Percentiles rank a stretch among this genome's conserved stretches.
These are phyloP conservation scores for Sebastiscus tertius DNA, from an alignment of 2,797 vertebrate species.

Conservation along the genomic window DNA sequence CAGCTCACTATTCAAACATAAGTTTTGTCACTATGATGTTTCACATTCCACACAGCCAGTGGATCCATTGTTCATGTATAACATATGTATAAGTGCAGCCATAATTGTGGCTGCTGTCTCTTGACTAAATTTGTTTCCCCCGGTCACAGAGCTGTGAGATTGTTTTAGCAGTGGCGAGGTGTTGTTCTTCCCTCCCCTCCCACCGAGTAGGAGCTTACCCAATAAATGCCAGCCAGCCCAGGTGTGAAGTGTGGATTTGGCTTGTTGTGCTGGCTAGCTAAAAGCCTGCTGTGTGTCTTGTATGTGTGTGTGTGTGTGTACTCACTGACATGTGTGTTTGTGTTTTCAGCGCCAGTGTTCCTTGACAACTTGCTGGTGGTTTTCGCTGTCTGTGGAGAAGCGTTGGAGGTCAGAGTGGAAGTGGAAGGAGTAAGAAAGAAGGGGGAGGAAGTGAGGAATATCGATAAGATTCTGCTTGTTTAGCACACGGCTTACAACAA, in stretches of 20 bases:
- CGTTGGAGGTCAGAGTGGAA: constrained; percentile 57
- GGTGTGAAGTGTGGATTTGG: constrained; percentile 74
- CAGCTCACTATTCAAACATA: too few relatives aligned
- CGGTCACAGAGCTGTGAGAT: constrained; percentile 58
- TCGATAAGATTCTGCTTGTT: constrained; percentile 10
- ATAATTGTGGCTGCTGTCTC: constrained; percentile 8
- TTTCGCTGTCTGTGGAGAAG: constrained; percentile 51
- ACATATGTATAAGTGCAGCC: neutral
- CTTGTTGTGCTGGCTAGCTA: constrained; percentile 67
- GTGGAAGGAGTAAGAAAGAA: constrained; percentile 8
- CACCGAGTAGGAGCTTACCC: constrained; percentile 62
- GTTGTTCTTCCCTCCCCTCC: constrained; percentile 59
- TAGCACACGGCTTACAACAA: neutral
- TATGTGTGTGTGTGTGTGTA: constrained; percentile 20
- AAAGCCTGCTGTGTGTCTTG: constrained; percentile 50
- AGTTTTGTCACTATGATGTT: too few relatives aligned
- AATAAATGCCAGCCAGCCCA: constrained; percentile 67
- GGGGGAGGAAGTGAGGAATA: neutral
- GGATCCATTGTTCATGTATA: neutral
- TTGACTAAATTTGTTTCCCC: constrained; percentile 57
- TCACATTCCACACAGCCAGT: neutral
- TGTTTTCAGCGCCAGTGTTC: constrained; percentile 25
- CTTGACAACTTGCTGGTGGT: constrained; percentile 57
- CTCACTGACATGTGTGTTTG: constrained; percentile 16
- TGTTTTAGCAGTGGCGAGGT: constrained; percentile 60